Conservation (phyloP, 2,888 invertebrate genomes). For the Sphaerophoria taeniata region DNA sequence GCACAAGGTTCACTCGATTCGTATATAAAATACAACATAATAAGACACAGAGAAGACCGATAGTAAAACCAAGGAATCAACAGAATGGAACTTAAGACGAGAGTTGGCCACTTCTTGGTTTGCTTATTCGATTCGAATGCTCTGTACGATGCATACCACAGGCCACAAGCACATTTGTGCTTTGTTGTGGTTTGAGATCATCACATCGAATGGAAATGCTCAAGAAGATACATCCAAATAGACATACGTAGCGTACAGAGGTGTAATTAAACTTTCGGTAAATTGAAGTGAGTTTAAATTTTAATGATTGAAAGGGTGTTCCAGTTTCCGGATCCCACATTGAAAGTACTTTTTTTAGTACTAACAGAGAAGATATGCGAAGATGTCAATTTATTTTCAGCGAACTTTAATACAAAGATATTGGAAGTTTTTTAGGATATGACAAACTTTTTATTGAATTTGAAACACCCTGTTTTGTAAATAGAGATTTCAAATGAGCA, state of each 20-base stretch:
- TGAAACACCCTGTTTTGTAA: neutral
- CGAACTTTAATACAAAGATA: too few relatives aligned
- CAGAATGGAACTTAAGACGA: neutral
- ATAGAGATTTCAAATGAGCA: neutral
- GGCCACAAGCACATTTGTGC: neutral
- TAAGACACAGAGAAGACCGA: neutral
- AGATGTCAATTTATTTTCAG: too few relatives aligned
- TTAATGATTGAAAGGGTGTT: slow-evolving; percentile 40
- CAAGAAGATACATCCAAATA: slow-evolving; percentile 32
- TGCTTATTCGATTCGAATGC: slow-evolving; percentile 49
- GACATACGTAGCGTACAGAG: slow-evolving; percentile 27
- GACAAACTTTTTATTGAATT: too few relatives aligned
- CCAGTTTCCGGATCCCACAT: too few relatives aligned
- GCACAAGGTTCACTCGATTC: too few relatives aligned
- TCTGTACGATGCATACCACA: slow-evolving; percentile 36
- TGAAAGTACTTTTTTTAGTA: too few relatives aligned
- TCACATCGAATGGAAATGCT: slow-evolving; percentile 22
- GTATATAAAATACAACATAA: neutral
- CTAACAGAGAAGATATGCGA: too few relatives aligned
- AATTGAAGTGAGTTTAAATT: slow-evolving; percentile 31
- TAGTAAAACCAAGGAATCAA: neutral
- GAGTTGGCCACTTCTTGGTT: slow-evolving; percentile 34
- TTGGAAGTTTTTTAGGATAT: too few relatives aligned
- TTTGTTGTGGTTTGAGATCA: slow-evolving; percentile 40
- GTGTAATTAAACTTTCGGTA: slow-evolving; percentile 67